Evolutionary conservation across 2,797 vertebrate genomes (phyloP).

Genomic region (Megalops cyprinoides): DNA sequence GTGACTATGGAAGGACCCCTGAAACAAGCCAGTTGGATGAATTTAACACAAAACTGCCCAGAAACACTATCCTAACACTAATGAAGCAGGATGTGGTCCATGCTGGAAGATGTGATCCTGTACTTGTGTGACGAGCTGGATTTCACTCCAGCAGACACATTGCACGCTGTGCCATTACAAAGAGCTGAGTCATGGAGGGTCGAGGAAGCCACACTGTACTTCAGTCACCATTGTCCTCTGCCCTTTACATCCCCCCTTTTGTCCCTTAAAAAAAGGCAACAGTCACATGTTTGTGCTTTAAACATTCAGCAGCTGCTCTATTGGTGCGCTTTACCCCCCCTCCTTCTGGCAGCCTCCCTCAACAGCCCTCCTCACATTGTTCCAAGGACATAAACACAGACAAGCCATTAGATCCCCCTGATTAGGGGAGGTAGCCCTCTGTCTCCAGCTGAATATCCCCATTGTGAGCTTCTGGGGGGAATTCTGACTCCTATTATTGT

Average conservation of each 20-base stretch:
- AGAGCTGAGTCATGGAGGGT: conserved; percentile 63
- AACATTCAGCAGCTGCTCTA: conserved; percentile 68
- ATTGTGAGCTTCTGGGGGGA: conserved; percentile 80
- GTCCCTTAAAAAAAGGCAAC: conserved; percentile 73
- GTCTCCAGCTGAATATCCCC: conserved; percentile 69
- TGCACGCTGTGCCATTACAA: conserved; percentile 67
- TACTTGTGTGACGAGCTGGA: conserved; percentile 40
- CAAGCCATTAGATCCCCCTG: conserved; percentile 80
- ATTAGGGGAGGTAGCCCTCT: conserved; percentile 66
- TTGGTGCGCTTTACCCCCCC: not conserved
- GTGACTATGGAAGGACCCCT: too few species aligned
- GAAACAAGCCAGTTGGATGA: too few species aligned
- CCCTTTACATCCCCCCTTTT: conserved; percentile 69
- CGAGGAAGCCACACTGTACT: too few species aligned
- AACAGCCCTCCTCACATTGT: conserved; percentile 76
- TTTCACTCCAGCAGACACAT: conserved; percentile 51
- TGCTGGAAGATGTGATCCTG: conserved; percentile 25
- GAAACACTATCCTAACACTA: not conserved
- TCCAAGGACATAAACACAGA: conserved; percentile 83
- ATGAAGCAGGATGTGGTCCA: not conserved
- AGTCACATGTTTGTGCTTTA: conserved; percentile 72
- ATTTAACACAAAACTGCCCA: not conserved
- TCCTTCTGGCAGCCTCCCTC: conserved; percentile 39
- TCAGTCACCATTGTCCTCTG: conserved; percentile 73
- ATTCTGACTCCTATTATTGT: conserved; percentile 59